Base-by-base conservation (phyloP, 30 jellyfish, hydroid and myxozoan species). In the Cassiopea andromeda region DNA sequence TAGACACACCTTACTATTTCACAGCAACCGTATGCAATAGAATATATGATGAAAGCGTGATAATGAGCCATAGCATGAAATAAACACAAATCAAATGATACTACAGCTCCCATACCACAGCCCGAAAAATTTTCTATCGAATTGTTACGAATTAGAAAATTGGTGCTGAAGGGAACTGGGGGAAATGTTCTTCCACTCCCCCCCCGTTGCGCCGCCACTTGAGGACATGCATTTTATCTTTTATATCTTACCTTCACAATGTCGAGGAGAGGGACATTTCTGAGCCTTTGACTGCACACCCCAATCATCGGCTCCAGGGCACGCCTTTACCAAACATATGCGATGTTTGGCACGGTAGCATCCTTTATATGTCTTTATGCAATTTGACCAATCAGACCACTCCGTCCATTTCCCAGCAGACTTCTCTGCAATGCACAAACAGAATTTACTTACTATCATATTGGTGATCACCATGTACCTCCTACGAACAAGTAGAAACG, bases 241-340 rank as follows among this genome's bases (percentile, higher is more conserved):
- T 3, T 13, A 59, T 2, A 50, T 27, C 75, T 54, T 64, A 70
- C 91, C 84, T 9, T 85, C 46, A 59, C 93, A 85, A n/a, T 85
- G 57, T 7, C 27, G 54, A 0, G 58, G 60, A 17, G 93, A 73
- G 9, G 93, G 93, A 19, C 93, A 86, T 67, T 86, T 59, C 84
- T 86, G 93, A 1, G 84, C 77, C 17, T n/a, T 58, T 10, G 93
- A 74, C 48, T 86, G 93, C 1, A 86, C 93, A 2, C 93, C 93
- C 49, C 50, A 76, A 1, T 86, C 89, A 64, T 86, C 93, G 12
- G 93, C 93, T 7, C 88, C 93, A 46, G 93, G 89, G 17, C 93
- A 86, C 82, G 58, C 59, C 43, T 86, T 84, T 7, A 19, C 83
- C 89, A 75, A 38, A 44, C 93, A 86, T 47, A 76, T 86, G 54